Evolutionary conservation across 2,888 invertebrate species (phyloP).

Genomic region (Orchesella flavescens): DNA sequence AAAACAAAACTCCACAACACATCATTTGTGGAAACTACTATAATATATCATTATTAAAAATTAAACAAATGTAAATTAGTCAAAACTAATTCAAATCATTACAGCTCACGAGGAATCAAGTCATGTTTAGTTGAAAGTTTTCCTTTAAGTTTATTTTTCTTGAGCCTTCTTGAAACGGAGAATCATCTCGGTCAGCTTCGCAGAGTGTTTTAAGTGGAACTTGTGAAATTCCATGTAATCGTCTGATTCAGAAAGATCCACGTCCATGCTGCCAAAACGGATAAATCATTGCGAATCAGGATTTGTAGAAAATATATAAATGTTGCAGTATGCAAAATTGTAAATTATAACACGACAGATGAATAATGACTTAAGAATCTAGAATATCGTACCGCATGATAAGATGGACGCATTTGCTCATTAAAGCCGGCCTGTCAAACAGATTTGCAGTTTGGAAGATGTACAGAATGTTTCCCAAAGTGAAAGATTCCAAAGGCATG

Average conservation of each 20-base stretch:
- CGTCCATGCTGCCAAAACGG: background rate
- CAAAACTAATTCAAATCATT: too few relatives aligned
- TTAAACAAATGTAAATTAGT: too few relatives aligned
- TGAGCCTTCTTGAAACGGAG: background rate
- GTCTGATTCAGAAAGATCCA: background rate
- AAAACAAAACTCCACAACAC: too few relatives aligned
- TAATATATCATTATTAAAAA: too few relatives aligned
- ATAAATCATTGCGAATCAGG: background rate
- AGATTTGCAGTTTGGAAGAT: background rate
- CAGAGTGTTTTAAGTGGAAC: background rate
- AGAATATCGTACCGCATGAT: conserved; percentile 4
- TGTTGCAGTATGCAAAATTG: too few relatives aligned
- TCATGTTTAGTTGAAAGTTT: too few relatives aligned
- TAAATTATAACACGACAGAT: background rate
- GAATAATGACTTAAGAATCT: background rate
- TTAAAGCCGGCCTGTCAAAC: background rate
- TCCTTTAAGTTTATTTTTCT: too few relatives aligned
- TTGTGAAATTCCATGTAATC: background rate
- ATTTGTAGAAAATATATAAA: background rate
- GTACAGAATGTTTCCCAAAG: background rate
- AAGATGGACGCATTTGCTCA: conserved; percentile 7
- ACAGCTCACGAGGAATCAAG: too few relatives aligned
- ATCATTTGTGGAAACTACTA: too few relatives aligned
- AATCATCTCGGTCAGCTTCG: conserved; percentile 32
- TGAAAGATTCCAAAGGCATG: conserved; percentile 18